Evolutionary conservation across 2,888 invertebrate species (phyloP).

Genomic region (Parascotia fuliginaria): DNA sequence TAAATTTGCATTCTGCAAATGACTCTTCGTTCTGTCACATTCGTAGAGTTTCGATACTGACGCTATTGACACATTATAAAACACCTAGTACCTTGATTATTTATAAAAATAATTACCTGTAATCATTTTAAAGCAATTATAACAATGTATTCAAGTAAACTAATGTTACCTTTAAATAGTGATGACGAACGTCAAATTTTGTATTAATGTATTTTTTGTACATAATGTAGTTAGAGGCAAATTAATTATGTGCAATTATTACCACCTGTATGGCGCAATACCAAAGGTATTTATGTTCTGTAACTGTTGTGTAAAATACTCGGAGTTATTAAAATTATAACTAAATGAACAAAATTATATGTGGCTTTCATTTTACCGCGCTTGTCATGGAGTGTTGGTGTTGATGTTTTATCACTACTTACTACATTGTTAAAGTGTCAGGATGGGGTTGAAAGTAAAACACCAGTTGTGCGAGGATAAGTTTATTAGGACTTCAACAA

Average conservation of each 20-base stretch:
- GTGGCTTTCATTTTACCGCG: slow-evolving; percentile 17
- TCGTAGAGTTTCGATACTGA: background rate
- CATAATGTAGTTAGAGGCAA: slow-evolving; percentile 77
- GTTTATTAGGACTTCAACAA: no score
- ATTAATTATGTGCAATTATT: slow-evolving; percentile 81
- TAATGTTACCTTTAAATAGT: slow-evolving; percentile 67
- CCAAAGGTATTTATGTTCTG: slow-evolving; percentile 83
- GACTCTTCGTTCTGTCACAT: background rate
- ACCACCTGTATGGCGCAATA: slow-evolving; percentile 75
- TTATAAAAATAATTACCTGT: slow-evolving; percentile 20
- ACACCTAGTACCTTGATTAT: slow-evolving; percentile 25
- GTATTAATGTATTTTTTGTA: slow-evolving; percentile 81
- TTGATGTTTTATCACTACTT: no score
- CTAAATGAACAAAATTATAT: slow-evolving; percentile 44
- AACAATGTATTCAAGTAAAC: slow-evolving; percentile 49
- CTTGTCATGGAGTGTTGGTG: no score
- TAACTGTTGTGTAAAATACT: slow-evolving; percentile 83
- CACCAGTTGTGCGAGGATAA: no score
- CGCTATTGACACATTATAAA: no score
- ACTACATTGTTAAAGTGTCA: no score
- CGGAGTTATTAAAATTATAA: slow-evolving; percentile 75
- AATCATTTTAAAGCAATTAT: slow-evolving; percentile 46
- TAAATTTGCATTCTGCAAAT: no score
- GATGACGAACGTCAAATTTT: slow-evolving; percentile 58
- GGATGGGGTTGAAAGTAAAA: no score